Conservation (phyloP, 2,113 vertebrate species). For the Melanocharis versteri region DNA sequence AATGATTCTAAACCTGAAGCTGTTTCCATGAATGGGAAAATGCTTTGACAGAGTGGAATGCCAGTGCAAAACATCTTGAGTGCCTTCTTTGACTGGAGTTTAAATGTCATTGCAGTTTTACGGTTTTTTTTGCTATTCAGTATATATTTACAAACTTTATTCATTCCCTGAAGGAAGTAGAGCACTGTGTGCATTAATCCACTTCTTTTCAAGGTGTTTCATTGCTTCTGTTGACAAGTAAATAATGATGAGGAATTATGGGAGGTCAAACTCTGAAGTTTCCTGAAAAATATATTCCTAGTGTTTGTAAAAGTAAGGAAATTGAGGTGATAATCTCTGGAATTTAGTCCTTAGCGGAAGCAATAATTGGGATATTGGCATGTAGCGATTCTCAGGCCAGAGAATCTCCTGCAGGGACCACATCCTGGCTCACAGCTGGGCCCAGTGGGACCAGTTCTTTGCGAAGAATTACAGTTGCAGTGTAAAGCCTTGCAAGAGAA, state of each 20-base stretch:
- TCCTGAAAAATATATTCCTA: background rate
- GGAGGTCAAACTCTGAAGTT: background rate
- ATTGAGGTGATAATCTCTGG: background rate
- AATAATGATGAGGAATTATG: constrained; percentile 19
- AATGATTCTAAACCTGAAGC: background rate
- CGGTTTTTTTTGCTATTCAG: background rate
- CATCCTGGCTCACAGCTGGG: background rate
- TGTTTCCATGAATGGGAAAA: background rate
- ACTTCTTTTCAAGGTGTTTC: constrained; percentile 29
- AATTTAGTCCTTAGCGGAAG: background rate
- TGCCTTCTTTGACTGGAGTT: background rate
- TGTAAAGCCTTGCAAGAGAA: background rate
- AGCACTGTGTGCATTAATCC: background rate
- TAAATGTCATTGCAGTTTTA: background rate
- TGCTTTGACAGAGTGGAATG: background rate
- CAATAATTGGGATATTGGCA: background rate
- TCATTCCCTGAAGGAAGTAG: background rate
- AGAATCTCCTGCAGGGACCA: background rate
- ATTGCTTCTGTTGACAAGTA: background rate
- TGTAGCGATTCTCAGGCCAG: background rate
- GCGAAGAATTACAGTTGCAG: background rate
- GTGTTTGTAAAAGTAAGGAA: background rate
- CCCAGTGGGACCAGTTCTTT: background rate
- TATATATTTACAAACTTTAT: constrained; percentile 37
- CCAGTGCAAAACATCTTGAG: background rate